A percentile compares a stretch with the other conserved stretches of the same genome.
These are phyloP conservation scores for Caenorhabditis sp. DNA, from an alignment of 2,888 invertebrate genomes.

Conservation along the genomic window DNA sequence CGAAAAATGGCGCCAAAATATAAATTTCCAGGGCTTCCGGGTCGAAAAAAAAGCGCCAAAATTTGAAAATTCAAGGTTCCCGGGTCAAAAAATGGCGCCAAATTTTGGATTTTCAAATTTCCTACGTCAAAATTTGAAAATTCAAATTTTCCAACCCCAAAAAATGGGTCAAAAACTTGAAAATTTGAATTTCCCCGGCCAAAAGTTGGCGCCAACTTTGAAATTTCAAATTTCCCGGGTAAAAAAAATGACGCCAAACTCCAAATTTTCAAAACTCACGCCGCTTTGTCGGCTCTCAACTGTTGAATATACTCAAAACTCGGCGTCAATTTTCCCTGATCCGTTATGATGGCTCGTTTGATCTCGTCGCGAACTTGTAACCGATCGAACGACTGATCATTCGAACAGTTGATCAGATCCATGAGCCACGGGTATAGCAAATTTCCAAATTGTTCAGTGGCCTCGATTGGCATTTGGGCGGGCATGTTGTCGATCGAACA, in stretches of 20 bases:
- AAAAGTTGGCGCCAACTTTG: no score
- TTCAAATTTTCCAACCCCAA: no score
- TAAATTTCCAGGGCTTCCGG: no score
- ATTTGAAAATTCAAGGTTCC: no score
- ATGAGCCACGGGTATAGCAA: slow-evolving; percentile 85
- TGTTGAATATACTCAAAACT: slow-evolving; percentile 94
- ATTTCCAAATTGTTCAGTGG: slow-evolving; percentile 97
- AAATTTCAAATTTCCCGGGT: background rate
- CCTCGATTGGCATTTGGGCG: slow-evolving; percentile 93
- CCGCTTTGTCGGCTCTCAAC: slow-evolving; percentile 75
- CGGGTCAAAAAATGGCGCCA: no score
- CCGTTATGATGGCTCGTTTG: slow-evolving; percentile 86
- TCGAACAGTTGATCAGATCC: slow-evolving; percentile 77
- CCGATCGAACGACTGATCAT: slow-evolving; percentile 63
- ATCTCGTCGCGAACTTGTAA: slow-evolving; percentile 68
- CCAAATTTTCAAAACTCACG: slow-evolving; percentile 28
- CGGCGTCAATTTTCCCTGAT: slow-evolving; percentile 89
- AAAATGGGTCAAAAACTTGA: background rate
- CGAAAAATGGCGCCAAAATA: no score
- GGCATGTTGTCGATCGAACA: slow-evolving; percentile 99
- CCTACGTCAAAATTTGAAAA: background rate
- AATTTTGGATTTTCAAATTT: no score
- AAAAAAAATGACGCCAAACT: background rate
- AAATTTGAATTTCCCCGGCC: background rate
- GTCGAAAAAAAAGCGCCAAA: no score